These are phyloP conservation scores for Platysternon megacephalum DNA, from an alignment of 2,113 vertebrate species.

Conservation along the genomic window DNA sequence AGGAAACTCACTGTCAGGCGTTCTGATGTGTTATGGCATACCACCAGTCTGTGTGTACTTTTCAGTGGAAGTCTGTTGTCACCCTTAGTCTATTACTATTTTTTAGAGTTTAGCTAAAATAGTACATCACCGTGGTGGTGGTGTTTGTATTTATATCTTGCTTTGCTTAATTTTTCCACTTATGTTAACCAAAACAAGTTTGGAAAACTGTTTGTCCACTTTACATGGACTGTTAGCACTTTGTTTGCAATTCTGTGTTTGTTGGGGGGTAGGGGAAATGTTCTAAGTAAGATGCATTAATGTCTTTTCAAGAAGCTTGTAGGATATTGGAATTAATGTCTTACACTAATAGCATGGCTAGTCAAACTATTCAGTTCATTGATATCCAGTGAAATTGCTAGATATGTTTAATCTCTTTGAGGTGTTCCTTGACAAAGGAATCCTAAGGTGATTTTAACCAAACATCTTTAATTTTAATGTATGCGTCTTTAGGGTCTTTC, in stretches of 20 bases:
- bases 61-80: background rate
- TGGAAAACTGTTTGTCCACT: background rate
- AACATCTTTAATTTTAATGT: conserved; percentile 16
- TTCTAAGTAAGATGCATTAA: background rate
- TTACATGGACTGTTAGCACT: background rate
- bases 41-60: background rate
- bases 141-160: background rate
- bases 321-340: background rate
- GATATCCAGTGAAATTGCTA: background rate
- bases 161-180: background rate
- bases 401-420: background rate
- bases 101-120: background rate
- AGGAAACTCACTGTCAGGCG: background rate
- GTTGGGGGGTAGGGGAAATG: background rate
- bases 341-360: background rate
- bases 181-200: background rate
- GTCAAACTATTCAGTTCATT: background rate
- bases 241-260: background rate
- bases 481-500: background rate
- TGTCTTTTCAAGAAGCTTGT: background rate
- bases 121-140: background rate
- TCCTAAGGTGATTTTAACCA: background rate
- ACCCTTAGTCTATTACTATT: fast-evolving
- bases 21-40: too few relatives aligned
- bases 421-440: background rate